A percentile compares a stretch with the other conserved stretches of the same genome.
phyloP scores from a whole-genome alignment of 2,888 invertebrate genomes.

The Rhimphoctona megacephalus region DNA sequence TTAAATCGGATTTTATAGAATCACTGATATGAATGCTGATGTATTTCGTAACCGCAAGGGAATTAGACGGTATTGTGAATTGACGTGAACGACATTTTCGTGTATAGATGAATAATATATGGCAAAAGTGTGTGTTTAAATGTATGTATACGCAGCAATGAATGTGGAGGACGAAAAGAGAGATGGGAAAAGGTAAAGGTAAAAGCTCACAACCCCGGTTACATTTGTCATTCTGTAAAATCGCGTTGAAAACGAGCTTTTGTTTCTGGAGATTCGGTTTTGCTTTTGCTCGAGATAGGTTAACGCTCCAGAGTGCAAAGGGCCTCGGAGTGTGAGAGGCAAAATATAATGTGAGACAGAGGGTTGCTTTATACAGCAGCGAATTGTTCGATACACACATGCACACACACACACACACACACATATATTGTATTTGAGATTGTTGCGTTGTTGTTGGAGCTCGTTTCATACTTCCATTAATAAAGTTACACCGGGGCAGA shows the following conservation, averaged over 20 bases:
- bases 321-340: constrained; percentile 17
- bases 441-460: constrained; percentile 7
- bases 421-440: no score
- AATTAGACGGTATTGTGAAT: constrained; percentile 31
- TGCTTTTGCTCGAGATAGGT: constrained; percentile 11
- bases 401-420: no score
- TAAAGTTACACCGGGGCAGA: constrained; percentile 76
- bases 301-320: not conserved
- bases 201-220: not conserved
- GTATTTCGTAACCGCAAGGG: constrained; percentile 3
- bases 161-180: not conserved
- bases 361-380: constrained; percentile 2
- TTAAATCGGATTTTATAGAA: constrained; percentile 13
- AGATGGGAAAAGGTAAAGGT: constrained; percentile 11
- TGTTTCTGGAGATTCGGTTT: constrained; percentile 18
- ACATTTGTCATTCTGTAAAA: constrained; percentile 6
- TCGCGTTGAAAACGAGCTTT: constrained; percentile 41
- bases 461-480: constrained; percentile 73
- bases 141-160: not conserved
- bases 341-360: constrained; percentile 52
- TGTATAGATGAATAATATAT: not conserved
- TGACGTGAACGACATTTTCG: constrained; percentile 22
- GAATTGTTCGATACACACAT: not conserved
- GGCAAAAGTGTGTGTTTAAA: constrained; percentile 11
- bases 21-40: constrained; percentile 14